These are phyloP conservation scores for Leptinotarsa texana DNA, from an alignment of 1,140 invertebrate species.

Conservation along the genomic window DNA sequence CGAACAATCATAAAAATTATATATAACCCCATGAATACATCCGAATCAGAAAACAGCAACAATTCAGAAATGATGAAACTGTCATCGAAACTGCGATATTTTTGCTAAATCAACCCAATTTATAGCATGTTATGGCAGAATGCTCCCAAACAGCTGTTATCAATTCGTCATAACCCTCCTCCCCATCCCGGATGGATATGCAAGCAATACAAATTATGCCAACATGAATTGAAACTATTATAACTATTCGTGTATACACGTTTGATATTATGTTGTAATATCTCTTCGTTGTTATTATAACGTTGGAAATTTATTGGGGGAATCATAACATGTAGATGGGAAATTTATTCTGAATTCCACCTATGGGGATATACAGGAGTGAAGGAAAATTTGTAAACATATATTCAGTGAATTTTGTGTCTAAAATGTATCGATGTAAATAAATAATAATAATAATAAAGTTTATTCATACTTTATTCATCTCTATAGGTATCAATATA, in stretches of 20 bases:
- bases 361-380: too few species aligned
- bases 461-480: too few species aligned
- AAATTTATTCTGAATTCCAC: background rate
- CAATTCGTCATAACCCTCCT: background rate
- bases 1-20: too few species aligned
- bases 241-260: constrained; percentile 3
- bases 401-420: too few species aligned
- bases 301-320: background rate
- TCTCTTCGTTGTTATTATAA: background rate
- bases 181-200: background rate
- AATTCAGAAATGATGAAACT: background rate
- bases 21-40: too few species aligned
- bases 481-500: too few species aligned
- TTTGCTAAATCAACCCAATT: constrained; percentile 1
- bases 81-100: background rate
- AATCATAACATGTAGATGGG: background rate
- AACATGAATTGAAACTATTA: constrained; percentile 7
- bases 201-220: constrained; percentile 3
- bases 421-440: too few species aligned
- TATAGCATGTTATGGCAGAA: background rate
- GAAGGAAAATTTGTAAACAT: too few species aligned
- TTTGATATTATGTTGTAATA: constrained; percentile 4
- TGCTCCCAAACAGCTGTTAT: background rate
- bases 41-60: background rate
- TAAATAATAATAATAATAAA: too few species aligned